These are phyloP conservation scores for Rhinogobio ventralis DNA, from an alignment of 2,797 vertebrate genomes.

Conservation along the genomic window DNA sequence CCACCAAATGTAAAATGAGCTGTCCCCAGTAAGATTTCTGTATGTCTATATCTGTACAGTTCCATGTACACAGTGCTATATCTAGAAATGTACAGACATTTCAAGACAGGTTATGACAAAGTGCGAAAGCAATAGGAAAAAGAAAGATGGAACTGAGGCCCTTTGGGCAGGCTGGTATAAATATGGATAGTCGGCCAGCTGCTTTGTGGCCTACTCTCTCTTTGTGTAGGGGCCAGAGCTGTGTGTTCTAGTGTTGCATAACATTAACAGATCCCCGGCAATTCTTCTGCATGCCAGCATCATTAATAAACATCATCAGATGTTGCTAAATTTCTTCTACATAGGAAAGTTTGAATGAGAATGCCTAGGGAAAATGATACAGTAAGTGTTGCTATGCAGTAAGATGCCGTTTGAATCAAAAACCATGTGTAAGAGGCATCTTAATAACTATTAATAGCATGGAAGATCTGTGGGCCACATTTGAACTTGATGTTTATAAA, in stretches of 20 bases:
- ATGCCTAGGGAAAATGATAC: constrained; percentile 8
- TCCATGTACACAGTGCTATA: neutral
- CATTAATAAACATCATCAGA: constrained; percentile 85
- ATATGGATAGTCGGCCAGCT: constrained; percentile 70
- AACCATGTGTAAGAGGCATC: neutral
- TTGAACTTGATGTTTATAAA: neutral
- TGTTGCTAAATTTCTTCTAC: constrained; percentile 70
- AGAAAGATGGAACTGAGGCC: neutral
- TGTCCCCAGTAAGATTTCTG: neutral
- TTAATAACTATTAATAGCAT: neutral
- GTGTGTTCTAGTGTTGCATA: constrained; percentile 71
- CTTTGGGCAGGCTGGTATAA: constrained; percentile 59
- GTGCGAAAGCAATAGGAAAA: neutral
- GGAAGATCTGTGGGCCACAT: neutral
- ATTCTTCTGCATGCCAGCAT: constrained; percentile 66
- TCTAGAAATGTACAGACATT: constrained; percentile 1
- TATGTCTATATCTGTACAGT: neutral
- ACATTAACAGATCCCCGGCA: constrained; percentile 70
- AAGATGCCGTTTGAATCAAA: neutral
- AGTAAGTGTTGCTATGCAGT: neutral
- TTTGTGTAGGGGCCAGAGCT: constrained; percentile 68
- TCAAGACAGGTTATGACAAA: neutral
- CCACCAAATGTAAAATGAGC: neutral
- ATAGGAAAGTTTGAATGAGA: constrained; percentile 47
- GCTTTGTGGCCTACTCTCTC: constrained; percentile 69